These are phyloP conservation scores for Mastomys natalensis DNA, from an alignment of 2,113 vertebrate genomes.

Conservation along the genomic window DNA sequence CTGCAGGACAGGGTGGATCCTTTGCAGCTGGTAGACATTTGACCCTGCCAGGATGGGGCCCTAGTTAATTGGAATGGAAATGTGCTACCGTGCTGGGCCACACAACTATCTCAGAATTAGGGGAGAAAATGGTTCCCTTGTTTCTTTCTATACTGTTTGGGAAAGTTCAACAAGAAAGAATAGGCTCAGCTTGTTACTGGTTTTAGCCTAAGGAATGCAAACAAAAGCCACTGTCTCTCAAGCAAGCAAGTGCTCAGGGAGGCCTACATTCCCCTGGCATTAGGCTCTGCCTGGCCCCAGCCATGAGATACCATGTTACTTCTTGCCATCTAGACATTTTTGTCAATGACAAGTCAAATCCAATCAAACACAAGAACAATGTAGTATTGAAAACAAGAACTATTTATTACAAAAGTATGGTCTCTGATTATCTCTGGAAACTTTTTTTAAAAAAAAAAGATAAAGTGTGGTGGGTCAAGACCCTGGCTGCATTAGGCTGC, in stretches of 20 bases:
- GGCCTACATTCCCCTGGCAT: neutral
- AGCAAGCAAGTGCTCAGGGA: neutral
- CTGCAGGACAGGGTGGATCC: neutral
- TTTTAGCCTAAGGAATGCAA: constrained; percentile 29
- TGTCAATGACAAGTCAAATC: constrained; percentile 41
- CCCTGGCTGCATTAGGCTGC: neutral
- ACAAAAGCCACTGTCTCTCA: neutral
- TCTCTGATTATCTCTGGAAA: constrained; percentile 55
- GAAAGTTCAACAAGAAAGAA: neutral
- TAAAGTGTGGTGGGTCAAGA: constrained; percentile 71
- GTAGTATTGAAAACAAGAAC: constrained; percentile 78
- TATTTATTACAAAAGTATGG: constrained; percentile 87
- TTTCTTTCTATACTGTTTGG: neutral
- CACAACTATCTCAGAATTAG: neutral
- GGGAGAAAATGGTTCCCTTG: neutral
- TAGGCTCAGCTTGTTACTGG: neutral
- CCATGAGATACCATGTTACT: neutral
- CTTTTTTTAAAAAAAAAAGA: constrained; percentile 55
- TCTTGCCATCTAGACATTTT: neutral
- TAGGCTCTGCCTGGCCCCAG: neutral
- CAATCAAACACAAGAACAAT: constrained; percentile 54
- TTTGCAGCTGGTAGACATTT: neutral
- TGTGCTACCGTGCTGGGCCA: neutral
- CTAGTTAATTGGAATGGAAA: neutral
- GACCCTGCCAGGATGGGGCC: neutral